Conservation (phyloP, 2,888 invertebrate genomes). For the Phengaris arion region DNA sequence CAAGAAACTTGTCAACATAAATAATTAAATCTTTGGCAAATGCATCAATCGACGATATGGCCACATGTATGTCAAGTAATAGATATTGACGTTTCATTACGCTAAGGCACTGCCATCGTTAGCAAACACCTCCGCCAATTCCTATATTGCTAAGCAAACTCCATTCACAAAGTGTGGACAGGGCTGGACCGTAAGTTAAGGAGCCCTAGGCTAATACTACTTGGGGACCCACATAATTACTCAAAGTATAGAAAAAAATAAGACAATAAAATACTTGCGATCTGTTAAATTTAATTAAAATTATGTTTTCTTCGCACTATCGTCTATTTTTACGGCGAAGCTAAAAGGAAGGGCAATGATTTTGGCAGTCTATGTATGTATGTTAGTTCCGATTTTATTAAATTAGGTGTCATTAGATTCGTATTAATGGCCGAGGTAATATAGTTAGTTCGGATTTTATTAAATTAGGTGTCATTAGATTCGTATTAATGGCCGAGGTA, state of each 20-base stretch:
- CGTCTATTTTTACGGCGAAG: too few species aligned
- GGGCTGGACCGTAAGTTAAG: too few species aligned
- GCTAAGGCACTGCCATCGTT: background rate
- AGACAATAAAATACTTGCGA: background rate
- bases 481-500: background rate
- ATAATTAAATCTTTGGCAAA: background rate
- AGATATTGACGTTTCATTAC: background rate
- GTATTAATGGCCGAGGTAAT: background rate
- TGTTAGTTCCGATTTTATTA: too few species aligned
- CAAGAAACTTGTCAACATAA: background rate
- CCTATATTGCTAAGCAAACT: slow-evolving; percentile 1
- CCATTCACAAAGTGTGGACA: background rate
- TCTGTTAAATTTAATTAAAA: background rate
- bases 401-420: too few species aligned
- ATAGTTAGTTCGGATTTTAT: too few species aligned
- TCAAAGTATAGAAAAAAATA: too few species aligned
- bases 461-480: too few species aligned
- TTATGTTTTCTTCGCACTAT: background rate
- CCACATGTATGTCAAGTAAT: background rate
- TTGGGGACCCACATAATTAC: too few species aligned
- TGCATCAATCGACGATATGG: background rate
- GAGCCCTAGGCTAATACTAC: too few species aligned
- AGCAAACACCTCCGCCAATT: slow-evolving; percentile 6
- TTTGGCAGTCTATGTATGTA: too few species aligned
- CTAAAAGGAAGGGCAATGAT: too few species aligned